Conservation (phyloP, 2,113 vertebrate species). For the Falco punctatus region DNA sequence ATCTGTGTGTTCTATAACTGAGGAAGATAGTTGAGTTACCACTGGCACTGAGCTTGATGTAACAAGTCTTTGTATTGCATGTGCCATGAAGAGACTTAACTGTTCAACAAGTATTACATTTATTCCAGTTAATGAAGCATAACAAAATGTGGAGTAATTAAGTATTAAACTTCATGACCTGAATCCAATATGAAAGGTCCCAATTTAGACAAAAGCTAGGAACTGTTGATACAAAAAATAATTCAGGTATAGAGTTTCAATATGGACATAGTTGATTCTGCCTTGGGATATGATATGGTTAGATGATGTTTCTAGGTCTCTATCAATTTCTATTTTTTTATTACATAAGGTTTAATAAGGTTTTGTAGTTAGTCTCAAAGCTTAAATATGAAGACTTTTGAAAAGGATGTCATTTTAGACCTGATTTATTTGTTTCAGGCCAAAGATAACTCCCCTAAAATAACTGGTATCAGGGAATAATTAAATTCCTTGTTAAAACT, state of each 20-base stretch:
- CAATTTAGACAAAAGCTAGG: background rate
- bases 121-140: constrained; percentile 35
- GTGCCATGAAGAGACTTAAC: background rate
- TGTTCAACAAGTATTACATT: background rate
- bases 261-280: background rate
- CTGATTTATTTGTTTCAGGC: background rate
- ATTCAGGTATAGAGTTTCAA: background rate
- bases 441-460: background rate
- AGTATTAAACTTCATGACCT: background rate
- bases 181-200: background rate
- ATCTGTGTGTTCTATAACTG: constrained; percentile 32
- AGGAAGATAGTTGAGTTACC: constrained; percentile 25
- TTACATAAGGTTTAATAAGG: no score
- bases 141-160: constrained; percentile 1
- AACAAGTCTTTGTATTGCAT: background rate
- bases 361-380: background rate
- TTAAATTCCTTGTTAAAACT: background rate
- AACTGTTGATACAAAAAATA: background rate
- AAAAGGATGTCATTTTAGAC: background rate
- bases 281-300: background rate
- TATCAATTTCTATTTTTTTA: background rate
- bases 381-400: background rate
- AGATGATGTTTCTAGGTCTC: background rate
- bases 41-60: background rate
- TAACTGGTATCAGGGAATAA: background rate